Evolutionary conservation across 2,888 invertebrate genomes (phyloP).

Genomic region (Watsonalla binaria): DNA sequence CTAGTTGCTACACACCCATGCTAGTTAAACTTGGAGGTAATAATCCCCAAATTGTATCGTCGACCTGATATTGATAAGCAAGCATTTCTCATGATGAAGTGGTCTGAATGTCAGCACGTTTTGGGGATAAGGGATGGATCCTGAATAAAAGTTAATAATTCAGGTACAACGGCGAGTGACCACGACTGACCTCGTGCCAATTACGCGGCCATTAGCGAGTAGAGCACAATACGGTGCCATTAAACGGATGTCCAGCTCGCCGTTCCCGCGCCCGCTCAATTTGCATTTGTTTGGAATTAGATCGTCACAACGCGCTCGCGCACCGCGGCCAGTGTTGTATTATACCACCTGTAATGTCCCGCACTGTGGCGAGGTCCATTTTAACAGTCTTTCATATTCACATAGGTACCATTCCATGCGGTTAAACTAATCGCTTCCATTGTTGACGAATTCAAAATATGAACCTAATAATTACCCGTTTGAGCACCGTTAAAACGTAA

Average conservation of each 20-base stretch:
- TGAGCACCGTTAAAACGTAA: slow-evolving; percentile 11
- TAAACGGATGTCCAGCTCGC: slow-evolving; percentile 64
- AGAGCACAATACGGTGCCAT: slow-evolving; percentile 62
- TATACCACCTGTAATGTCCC: slow-evolving; percentile 49
- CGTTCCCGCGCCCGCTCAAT: slow-evolving; percentile 53
- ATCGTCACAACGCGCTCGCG: slow-evolving; percentile 39
- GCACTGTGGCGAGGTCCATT: slow-evolving; percentile 32
- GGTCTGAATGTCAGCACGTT: neutral
- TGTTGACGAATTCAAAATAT: slow-evolving; percentile 33
- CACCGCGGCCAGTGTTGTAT: slow-evolving; percentile 32
- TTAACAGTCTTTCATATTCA: slow-evolving; percentile 35
- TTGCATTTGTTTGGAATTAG: slow-evolving; percentile 74
- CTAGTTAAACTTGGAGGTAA: no score
- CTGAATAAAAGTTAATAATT: slow-evolving; percentile 24
- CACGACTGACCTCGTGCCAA: slow-evolving; percentile 64
- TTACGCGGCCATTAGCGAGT: slow-evolving; percentile 66
- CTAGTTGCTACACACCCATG: no score
- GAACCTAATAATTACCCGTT: slow-evolving; percentile 20
- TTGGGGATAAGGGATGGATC: slow-evolving; percentile 18
- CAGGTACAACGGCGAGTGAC: slow-evolving; percentile 45
- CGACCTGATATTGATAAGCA: no score
- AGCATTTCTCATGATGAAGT: no score
- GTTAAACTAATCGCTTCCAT: slow-evolving; percentile 43
- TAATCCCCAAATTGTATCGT: no score
- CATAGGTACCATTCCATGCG: slow-evolving; percentile 21